Evolutionary conservation across 2,888 invertebrate genomes (phyloP).

Genomic region (Idaea biselata): DNA sequence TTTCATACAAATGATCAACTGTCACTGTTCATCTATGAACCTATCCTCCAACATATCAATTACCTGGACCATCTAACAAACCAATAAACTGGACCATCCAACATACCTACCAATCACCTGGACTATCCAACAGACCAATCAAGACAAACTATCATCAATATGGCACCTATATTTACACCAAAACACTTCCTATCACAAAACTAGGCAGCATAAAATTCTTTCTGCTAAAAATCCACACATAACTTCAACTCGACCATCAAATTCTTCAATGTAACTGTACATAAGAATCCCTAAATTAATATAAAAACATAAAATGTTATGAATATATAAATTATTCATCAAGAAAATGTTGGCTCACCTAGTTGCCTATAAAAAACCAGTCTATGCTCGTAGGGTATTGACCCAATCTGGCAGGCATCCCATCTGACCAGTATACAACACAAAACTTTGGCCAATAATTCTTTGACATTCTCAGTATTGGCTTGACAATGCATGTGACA

Average conservation of each 20-base stretch:
- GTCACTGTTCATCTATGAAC: too few relatives aligned
- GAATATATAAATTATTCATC: conserved; percentile 18
- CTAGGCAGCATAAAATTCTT: not conserved
- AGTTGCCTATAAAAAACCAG: conserved; percentile 36
- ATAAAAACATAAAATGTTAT: conserved; percentile 4
- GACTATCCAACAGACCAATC: too few relatives aligned
- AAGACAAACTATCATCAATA: not conserved
- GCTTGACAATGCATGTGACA: not conserved
- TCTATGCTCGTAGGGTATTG: conserved; percentile 50
- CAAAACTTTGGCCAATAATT: not conserved
- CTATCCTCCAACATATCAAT: too few relatives aligned
- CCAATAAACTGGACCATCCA: too few relatives aligned
- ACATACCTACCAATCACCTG: too few relatives aligned
- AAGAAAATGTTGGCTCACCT: conserved; percentile 29
- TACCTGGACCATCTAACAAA: too few relatives aligned
- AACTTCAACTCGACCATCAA: not conserved
- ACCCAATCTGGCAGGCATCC: conserved; percentile 64
- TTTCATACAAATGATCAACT: too few relatives aligned
- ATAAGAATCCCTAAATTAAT: not conserved
- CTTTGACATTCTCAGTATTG: not conserved
- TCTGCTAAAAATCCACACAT: not conserved
- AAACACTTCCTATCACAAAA: not conserved
- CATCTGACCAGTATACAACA: conserved; percentile 14
- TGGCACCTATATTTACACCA: not conserved
- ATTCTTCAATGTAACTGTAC: not conserved